These are phyloP conservation scores for Oasisia sp. DNA, from an alignment of 2,888 invertebrate genomes.

Conservation along the genomic window DNA sequence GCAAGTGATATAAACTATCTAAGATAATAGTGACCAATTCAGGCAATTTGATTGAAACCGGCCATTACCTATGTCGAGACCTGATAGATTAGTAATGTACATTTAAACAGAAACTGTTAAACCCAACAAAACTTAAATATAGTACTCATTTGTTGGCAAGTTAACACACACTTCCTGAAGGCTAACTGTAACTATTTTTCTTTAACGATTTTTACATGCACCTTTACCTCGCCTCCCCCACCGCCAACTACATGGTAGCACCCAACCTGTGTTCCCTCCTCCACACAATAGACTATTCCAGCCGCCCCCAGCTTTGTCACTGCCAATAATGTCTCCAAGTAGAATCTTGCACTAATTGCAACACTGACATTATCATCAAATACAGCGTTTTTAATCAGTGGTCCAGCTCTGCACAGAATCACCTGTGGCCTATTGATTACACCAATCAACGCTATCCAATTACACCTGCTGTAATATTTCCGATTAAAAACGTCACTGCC, in stretches of 20 bases:
- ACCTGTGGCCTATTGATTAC: neutral
- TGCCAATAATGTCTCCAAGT: neutral
- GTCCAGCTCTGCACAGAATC: neutral
- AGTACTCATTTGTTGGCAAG: no score
- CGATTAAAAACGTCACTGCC: neutral
- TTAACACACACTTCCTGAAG: no score
- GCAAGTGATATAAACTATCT: no score
- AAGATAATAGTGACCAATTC: no score
- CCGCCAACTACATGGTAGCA: neutral
- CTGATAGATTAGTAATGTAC: no score
- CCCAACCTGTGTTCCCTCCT: neutral
- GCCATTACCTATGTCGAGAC: no score
- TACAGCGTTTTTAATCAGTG: neutral
- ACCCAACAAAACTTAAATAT: no score
- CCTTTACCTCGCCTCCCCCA: neutral
- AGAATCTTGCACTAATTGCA: neutral
- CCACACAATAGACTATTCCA: neutral
- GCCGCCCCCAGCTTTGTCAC: neutral
- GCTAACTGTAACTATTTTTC: no score
- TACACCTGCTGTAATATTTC: neutral
- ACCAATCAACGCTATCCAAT: constrained; percentile 5
- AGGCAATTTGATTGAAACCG: no score
- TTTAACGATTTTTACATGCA: neutral
- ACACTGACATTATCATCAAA: neutral
- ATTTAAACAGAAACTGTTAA: no score